phyloP scores from a whole-genome alignment of 2,113 vertebrate genomes.

The Nibea coibor region DNA sequence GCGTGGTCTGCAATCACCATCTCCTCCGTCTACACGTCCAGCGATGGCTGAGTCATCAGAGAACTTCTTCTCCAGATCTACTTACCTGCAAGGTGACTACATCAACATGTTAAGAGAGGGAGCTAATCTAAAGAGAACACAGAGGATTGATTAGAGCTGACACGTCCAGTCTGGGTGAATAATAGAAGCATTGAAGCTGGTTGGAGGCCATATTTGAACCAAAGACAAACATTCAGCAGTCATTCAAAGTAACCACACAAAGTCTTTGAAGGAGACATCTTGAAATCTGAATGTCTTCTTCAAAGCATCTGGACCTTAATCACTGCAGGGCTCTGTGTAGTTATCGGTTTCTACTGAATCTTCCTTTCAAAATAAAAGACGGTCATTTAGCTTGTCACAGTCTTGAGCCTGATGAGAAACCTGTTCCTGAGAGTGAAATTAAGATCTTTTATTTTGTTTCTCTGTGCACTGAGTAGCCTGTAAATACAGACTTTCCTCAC shows the following conservation, averaged over 20 bases:
- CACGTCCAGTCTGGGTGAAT: constrained; percentile 14
- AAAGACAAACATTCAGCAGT: background rate
- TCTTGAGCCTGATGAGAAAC: background rate
- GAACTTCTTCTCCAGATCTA: background rate
- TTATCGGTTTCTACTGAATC: background rate
- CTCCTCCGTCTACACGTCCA: no score
- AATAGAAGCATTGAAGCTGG: background rate
- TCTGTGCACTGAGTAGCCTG: no score
- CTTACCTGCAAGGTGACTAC: background rate
- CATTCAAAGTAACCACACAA: background rate
- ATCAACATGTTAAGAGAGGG: constrained; percentile 1
- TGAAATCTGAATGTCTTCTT: background rate
- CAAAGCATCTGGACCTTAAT: constrained; percentile 14
- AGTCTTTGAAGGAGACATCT: constrained; percentile 15
- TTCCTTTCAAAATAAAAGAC: background rate
- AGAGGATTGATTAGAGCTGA: constrained; percentile 8
- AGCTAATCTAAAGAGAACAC: constrained; percentile 14
- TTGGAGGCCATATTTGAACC: background rate
- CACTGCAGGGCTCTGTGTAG: background rate
- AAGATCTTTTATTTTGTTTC: no score
- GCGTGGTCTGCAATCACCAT: no score
- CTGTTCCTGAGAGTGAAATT: no score
- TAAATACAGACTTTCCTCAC: no score
- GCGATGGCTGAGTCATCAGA: no score
- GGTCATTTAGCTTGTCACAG: background rate